Evolutionary conservation across 2,113 vertebrate genomes (phyloP).

Genomic region (Pteruthius melanotis): DNA sequence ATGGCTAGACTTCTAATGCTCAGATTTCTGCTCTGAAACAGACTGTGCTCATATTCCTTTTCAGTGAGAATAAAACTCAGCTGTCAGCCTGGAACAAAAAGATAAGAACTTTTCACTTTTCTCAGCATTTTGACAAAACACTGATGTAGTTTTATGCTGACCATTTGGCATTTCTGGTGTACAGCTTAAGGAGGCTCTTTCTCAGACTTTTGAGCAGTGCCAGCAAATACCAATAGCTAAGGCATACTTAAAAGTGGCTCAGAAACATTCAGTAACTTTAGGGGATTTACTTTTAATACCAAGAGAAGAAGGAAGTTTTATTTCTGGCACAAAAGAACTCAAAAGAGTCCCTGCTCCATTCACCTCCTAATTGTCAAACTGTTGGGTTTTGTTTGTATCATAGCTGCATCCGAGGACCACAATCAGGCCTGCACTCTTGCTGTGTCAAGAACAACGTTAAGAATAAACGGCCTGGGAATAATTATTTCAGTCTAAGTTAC

Average conservation of each 20-base stretch:
- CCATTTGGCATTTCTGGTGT: neutral
- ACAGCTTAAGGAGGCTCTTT: neutral
- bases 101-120: neutral
- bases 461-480: neutral
- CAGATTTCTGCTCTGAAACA: neutral
- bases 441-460: neutral
- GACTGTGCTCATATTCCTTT: neutral
- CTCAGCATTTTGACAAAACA: constrained; percentile 4
- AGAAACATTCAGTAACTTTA: neutral
- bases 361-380: neutral
- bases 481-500: neutral
- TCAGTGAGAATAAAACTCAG: neutral
- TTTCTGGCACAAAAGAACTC: neutral
- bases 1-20: neutral
- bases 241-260: neutral
- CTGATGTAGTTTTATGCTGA: neutral
- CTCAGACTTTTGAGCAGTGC: neutral
- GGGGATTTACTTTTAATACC: neutral
- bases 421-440: neutral
- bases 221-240: neutral
- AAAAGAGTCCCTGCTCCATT: neutral
- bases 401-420: neutral
- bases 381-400: neutral
- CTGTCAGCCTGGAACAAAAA: constrained; percentile 13
- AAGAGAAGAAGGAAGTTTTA: neutral